A percentile compares a stretch with the other conserved stretches of the same genome.
phyloP scores from a whole-genome alignment of 2,113 vertebrate genomes.

The Leiothrix lutea region DNA sequence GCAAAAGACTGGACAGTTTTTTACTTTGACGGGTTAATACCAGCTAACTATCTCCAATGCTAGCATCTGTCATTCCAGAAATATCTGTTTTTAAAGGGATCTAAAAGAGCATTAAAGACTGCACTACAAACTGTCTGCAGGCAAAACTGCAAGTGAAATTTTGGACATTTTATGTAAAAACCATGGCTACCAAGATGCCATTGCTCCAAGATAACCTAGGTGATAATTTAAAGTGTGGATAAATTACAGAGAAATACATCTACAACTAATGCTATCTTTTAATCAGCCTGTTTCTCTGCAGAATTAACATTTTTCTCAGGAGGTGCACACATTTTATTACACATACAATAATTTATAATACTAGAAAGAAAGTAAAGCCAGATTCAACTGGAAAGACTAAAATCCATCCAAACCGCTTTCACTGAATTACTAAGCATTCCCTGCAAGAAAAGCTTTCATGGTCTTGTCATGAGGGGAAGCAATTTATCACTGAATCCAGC shows the following conservation, averaged over 20 bases:
- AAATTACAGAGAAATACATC: neutral
- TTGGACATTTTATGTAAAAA: neutral
- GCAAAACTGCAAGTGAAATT: neutral
- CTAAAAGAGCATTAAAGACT: neutral
- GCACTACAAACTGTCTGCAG: neutral
- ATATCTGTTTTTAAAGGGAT: neutral
- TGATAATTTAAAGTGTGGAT: neutral
- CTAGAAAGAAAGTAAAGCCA: neutral
- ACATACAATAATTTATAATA: neutral
- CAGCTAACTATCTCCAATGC: neutral
- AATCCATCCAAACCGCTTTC: neutral
- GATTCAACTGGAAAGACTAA: constrained; percentile 9
- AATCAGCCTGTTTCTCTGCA: neutral
- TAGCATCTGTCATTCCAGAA: neutral
- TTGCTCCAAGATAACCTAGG: neutral
- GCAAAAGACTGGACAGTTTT: neutral
- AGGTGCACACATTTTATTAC: neutral
- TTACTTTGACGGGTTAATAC: neutral
- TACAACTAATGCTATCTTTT: neutral
- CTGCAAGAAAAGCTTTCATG: neutral
- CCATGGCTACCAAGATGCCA: neutral
- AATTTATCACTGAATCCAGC: neutral
- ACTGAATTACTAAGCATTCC: neutral
- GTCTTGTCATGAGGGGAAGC: neutral
- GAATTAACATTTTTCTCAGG: neutral